Conservation (phyloP, 2,888 invertebrate genomes). For the Gastrophysa polygoni region DNA sequence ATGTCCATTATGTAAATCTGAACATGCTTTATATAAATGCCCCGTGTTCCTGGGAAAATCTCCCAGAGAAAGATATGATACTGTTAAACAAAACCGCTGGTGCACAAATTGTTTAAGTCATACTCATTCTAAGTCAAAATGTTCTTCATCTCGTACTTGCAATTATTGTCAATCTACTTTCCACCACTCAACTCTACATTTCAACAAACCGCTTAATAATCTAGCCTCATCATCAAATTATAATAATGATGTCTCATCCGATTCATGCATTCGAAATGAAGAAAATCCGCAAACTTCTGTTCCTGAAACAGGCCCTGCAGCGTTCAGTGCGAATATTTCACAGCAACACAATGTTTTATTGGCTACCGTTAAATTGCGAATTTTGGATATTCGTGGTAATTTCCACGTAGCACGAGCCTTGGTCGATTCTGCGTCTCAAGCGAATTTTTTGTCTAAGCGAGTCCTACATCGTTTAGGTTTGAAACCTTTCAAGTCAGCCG, state of each 20-base stretch:
- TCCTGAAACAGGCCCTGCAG: slow-evolving; percentile 5
- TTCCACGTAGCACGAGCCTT: background rate
- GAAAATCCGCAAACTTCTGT: background rate
- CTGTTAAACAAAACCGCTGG: slow-evolving; percentile 8
- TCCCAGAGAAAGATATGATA: slow-evolving; percentile 5
- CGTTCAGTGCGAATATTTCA: background rate
- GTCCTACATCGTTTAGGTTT: background rate
- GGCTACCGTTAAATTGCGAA: background rate
- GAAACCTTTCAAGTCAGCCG: slow-evolving; percentile 7
- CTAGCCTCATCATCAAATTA: background rate
- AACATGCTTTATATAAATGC: slow-evolving; percentile 2
- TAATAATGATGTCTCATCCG: background rate
- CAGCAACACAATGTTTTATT: slow-evolving; percentile 1
- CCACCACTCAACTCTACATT: slow-evolving; percentile 10
- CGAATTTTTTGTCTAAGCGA: slow-evolving; percentile 1
- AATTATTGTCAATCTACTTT: background rate
- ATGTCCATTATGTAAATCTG: slow-evolving; percentile 4
- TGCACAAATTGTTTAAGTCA: background rate
- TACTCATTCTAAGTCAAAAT: slow-evolving; percentile 1
- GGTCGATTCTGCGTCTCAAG: slow-evolving; percentile 2
- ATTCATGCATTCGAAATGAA: background rate
- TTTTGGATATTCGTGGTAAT: slow-evolving; percentile 1
- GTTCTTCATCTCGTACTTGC: slow-evolving; percentile 5
- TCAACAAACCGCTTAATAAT: slow-evolving; percentile 2
- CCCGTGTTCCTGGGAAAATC: background rate